These are phyloP conservation scores for Drosophila mauritiana DNA, from an alignment of 1,140 invertebrate species.

Conservation along the genomic window DNA sequence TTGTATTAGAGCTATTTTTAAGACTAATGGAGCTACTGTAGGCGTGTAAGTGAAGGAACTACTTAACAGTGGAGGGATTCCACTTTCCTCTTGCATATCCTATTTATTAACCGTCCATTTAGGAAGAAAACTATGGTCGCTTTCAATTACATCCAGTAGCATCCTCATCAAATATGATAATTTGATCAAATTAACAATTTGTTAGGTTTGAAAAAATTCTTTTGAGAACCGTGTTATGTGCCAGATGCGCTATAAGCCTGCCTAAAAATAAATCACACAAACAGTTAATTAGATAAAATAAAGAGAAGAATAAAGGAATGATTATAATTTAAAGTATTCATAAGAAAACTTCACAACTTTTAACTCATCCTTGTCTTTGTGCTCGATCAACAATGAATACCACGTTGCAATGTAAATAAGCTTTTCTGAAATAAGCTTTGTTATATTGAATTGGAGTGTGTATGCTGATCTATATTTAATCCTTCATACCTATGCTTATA, in stretches of 20 bases:
- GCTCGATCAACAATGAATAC: no score
- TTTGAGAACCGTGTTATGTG: neutral
- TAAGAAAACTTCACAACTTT: no score
- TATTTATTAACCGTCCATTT: constrained; percentile 31
- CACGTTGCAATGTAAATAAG: no score
- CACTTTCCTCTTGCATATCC: constrained; percentile 67
- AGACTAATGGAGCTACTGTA: constrained; percentile 32
- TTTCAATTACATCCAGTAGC: neutral
- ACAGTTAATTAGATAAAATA: neutral
- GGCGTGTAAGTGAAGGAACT: constrained; percentile 64
- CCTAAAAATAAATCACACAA: constrained; percentile 1
- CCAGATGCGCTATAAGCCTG: constrained; percentile 7
- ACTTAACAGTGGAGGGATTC: constrained; percentile 55
- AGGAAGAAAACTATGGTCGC: constrained; percentile 9
- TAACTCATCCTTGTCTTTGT: no score
- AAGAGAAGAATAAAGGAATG: neutral
- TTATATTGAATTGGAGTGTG: no score
- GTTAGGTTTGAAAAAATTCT: neutral
- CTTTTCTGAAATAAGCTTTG: no score
- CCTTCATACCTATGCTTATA: no score
- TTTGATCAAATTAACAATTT: neutral
- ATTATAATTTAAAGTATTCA: neutral
- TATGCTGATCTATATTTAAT: no score
- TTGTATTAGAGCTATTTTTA: constrained; percentile 21
- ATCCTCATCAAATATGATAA: neutral